phyloP scores from a whole-genome alignment of 2,113 vertebrate genomes.

The Anarrhichthys ocellatus region DNA sequence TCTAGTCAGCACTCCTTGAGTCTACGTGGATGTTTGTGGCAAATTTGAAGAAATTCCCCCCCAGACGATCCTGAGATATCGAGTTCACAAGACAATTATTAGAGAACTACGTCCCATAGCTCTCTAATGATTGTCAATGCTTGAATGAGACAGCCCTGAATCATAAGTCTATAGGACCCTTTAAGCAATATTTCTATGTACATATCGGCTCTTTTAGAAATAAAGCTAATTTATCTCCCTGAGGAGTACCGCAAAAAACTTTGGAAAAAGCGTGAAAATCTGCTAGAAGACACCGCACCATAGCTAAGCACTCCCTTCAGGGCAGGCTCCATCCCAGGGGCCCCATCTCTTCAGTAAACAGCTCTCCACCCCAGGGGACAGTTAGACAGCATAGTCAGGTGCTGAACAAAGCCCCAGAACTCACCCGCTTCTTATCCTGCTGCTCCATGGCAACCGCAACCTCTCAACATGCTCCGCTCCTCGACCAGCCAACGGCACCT shows the following conservation, averaged over 20 bases:
- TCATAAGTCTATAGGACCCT: background rate
- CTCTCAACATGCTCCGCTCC: conserved; percentile 88
- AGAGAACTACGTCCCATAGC: too few relatives aligned
- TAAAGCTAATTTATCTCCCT: background rate
- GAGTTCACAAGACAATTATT: background rate
- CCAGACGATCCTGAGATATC: background rate
- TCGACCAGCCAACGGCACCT: conserved; percentile 54
- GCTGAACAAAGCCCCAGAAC: conserved; percentile 26
- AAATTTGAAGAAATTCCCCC: background rate
- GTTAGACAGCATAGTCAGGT: background rate
- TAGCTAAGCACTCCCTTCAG: background rate
- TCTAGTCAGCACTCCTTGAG: background rate
- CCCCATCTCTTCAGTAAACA: conserved; percentile 36
- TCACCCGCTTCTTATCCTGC: conserved; percentile 91
- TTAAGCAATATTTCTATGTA: background rate
- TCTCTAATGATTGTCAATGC: background rate
- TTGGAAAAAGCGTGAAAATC: background rate
- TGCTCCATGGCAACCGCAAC: conserved; percentile 86
- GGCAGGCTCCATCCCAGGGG: background rate
- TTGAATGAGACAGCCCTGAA: background rate
- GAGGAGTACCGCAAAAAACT: background rate
- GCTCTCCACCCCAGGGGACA: conserved; percentile 20
- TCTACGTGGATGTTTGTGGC: background rate
- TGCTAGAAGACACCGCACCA: background rate
- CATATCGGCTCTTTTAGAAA: background rate